Evolutionary conservation across 2,888 invertebrate species (phyloP).

Genomic region (Incurvaria masculella): DNA sequence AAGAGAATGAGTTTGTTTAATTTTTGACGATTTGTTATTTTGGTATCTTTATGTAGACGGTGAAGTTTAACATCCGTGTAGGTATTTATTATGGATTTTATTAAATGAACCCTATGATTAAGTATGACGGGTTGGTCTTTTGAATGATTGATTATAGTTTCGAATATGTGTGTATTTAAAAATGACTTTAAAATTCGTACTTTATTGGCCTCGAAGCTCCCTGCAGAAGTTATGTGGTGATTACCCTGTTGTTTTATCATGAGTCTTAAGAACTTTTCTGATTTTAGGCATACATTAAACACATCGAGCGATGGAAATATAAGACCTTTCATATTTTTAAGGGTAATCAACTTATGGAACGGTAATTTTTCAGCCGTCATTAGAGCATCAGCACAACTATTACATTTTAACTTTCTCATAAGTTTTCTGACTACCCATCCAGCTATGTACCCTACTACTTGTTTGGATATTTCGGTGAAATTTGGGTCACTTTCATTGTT

Average conservation of each 20-base stretch:
- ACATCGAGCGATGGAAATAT: constrained; percentile 14
- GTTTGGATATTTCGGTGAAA: not conserved
- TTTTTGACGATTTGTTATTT: constrained; percentile 4
- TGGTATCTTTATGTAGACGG: constrained; percentile 8
- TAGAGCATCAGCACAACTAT: constrained; percentile 8
- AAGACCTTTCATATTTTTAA: constrained; percentile 15
- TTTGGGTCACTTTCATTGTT: not conserved
- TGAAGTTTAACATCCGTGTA: constrained; percentile 12
- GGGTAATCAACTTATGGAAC: constrained; percentile 13
- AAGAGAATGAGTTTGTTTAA: too few species aligned
- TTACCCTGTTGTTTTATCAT: not conserved
- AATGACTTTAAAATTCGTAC: not conserved
- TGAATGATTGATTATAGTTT: constrained; percentile 1
- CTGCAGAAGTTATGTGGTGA: not conserved
- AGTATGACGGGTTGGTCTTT: constrained; percentile 5
- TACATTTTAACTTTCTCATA: constrained; percentile 4
- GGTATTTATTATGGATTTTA: constrained; percentile 13
- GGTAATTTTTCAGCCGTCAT: constrained; percentile 10
- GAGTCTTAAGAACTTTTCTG: constrained; percentile 2
- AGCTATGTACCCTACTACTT: constrained; percentile 7
- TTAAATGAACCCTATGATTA: constrained; percentile 12
- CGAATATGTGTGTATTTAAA: not conserved
- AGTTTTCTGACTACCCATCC: constrained; percentile 3
- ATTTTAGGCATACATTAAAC: constrained; percentile 12
- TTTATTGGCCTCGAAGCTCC: not conserved